A percentile compares a stretch with the other conserved stretches of the same genome.
phyloP scores from a whole-genome alignment of 2,113 vertebrate genomes.

The Siniperca knerii region DNA sequence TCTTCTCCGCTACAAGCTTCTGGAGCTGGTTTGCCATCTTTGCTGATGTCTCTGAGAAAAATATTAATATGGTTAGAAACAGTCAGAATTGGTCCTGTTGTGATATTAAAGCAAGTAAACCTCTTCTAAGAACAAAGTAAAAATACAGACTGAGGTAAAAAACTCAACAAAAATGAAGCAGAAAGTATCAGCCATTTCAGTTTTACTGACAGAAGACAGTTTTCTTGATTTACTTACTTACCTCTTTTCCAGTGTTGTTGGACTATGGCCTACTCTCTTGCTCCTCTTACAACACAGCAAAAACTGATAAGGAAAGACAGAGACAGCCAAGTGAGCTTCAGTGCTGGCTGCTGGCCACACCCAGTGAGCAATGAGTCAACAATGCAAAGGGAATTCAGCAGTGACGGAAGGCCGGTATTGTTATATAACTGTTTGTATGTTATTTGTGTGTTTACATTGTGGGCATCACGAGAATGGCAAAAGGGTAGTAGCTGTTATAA shows the following conservation, averaged over 20 bases:
- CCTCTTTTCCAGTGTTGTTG: conserved; percentile 14
- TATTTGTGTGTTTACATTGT: background rate
- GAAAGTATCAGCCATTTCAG: background rate
- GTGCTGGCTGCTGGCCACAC: conserved; percentile 64
- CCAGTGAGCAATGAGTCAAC: conserved; percentile 71
- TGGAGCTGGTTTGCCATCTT: conserved; percentile 81
- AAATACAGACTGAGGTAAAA: background rate
- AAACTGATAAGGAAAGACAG: conserved; percentile 72
- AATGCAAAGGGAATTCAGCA: conserved; percentile 47
- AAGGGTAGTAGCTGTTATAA: background rate
- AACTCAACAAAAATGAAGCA: background rate
- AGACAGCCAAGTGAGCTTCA: conserved; percentile 62
- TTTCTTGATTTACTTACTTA: conserved; percentile 48
- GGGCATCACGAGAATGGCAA: background rate
- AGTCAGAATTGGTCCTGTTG: background rate
- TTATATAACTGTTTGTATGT: background rate
- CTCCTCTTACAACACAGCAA: conserved; percentile 50
- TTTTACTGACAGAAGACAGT: background rate
- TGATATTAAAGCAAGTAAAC: background rate
- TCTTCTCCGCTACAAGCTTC: conserved; percentile 80
- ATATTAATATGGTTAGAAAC: background rate
- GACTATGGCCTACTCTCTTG: conserved; percentile 37
- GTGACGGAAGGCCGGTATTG: background rate
- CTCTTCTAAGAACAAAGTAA: background rate
- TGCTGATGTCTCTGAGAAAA: conserved; percentile 16